Conservation (phyloP, 2,797 vertebrate genomes). For the Pyrocephalus nanus region DNA sequence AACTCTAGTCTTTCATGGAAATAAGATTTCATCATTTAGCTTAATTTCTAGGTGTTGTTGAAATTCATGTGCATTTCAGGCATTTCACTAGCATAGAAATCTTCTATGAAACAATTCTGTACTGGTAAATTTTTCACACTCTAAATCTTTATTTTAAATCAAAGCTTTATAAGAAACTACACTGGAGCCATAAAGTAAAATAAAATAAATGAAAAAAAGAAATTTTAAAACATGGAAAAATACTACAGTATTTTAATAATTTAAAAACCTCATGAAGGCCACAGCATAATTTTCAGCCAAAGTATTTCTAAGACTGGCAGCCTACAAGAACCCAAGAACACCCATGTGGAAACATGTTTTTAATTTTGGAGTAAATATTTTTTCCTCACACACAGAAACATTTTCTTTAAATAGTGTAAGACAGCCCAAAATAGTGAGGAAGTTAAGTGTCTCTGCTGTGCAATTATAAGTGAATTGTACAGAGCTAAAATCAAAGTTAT, state of each 20-base stretch:
- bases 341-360: slow-evolving; percentile 73
- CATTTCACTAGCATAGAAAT: neutral
- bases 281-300: slow-evolving; percentile 47
- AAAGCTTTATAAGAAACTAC: neutral
- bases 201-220: slow-evolving; percentile 8
- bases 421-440: slow-evolving; percentile 54
- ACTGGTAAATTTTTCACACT: neutral
- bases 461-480: slow-evolving; percentile 55
- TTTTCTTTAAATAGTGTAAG: slow-evolving; percentile 38
- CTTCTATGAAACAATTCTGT: neutral
- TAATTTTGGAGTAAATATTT: slow-evolving; percentile 72
- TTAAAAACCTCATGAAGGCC: slow-evolving; percentile 57
- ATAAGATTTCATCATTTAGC: neutral
- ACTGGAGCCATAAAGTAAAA: neutral
- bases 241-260: slow-evolving; percentile 40
- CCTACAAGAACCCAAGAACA: slow-evolving; percentile 64
- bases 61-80: neutral
- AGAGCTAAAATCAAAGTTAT: slow-evolving; percentile 34
- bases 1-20: neutral
- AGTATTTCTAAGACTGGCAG: slow-evolving; percentile 61
- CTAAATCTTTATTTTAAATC: neutral
- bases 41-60: neutral
- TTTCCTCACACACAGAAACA: slow-evolving; percentile 36
- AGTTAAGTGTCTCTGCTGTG: slow-evolving; percentile 19
- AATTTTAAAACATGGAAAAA: slow-evolving; percentile 43